Evolutionary conservation across 1,140 invertebrate species (phyloP), one percentile per base, ranked within the genome.

Genomic region (Rhysida immarginata): DNA sequence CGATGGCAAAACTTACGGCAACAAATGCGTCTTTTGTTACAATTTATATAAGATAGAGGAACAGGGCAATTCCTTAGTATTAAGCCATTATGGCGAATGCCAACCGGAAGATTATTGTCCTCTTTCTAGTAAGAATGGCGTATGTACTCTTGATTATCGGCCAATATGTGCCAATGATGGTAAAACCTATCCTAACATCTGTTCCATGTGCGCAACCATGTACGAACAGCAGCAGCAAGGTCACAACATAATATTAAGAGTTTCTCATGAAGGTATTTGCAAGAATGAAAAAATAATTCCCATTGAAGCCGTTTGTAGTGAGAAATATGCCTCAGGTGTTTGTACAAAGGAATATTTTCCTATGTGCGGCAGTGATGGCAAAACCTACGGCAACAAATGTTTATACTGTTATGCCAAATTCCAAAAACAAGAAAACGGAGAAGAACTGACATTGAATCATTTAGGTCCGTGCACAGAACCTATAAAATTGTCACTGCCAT

Each of bases 151-250:
- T 0, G 74, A 82, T 59, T 82, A 81, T 60, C 78, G 78, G 66
- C 83, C 84, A 26, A 76, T 87, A 2, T 87, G 84, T 63, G 83
- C 81, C 2, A 69, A 75, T 1, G 77, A 87, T 60, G 68, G 69
- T 2, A 65, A 75, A 8, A 74, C 75, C 0, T 86, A 85, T 60
- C 59, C 62, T 1, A 85, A 85, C 66, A 64, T 69, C n/a, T 77
- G 77, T 20, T 18, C 23, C 14, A 14, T 48, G 14, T 48, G 45
- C 21, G 45, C 45, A 8, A 20, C 14, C 8, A 53, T 18, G 18
- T 48, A 48, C 45, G n/a, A 8, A 8, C 11, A 26, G 51, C 44
- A 53, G n/a, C 8, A 48, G 23, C 14, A 11, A 11, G 23, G 23
- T 11, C 11, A 23, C 13, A 23, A 23, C 45, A 20, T 18, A 18